Percentiles rank a stretch among this genome's conserved stretches.
Evolutionary conservation across 2,797 vertebrate genomes (phyloP).

Genomic region (Bradypus variegatus): DNA sequence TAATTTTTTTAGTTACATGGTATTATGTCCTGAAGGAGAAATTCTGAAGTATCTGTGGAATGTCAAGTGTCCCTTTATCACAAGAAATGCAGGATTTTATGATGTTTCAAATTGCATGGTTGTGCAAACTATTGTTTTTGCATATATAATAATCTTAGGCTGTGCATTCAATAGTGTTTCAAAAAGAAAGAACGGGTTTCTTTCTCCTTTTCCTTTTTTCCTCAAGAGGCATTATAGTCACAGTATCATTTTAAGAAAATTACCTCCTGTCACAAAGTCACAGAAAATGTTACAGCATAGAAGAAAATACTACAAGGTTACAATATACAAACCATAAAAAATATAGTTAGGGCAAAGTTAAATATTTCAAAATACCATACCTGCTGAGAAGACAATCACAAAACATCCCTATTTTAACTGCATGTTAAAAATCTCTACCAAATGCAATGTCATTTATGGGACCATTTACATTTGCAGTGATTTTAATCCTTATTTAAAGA

Average conservation of each 20-base stretch:
- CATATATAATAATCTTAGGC: neutral
- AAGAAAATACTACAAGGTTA: neutral
- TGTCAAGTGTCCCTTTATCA: neutral
- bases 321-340: neutral
- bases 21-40: neutral
- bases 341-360: neutral
- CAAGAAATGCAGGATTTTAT: neutral
- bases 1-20: neutral
- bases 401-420: neutral
- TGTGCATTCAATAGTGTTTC: neutral
- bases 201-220: neutral
- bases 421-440: neutral
- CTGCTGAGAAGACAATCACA: neutral
- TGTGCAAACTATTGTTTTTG: neutral
- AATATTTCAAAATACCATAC: neutral
- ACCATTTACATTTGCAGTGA: neutral
- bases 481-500: neutral
- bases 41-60: conserved; percentile 15
- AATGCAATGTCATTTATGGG: neutral
- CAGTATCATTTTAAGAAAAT: neutral
- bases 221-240: neutral
- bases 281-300: neutral
- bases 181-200: neutral
- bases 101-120: neutral
- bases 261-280: neutral